Conservation (phyloP, 2,888 invertebrate species). For the Carpatolechia fugitivella region DNA sequence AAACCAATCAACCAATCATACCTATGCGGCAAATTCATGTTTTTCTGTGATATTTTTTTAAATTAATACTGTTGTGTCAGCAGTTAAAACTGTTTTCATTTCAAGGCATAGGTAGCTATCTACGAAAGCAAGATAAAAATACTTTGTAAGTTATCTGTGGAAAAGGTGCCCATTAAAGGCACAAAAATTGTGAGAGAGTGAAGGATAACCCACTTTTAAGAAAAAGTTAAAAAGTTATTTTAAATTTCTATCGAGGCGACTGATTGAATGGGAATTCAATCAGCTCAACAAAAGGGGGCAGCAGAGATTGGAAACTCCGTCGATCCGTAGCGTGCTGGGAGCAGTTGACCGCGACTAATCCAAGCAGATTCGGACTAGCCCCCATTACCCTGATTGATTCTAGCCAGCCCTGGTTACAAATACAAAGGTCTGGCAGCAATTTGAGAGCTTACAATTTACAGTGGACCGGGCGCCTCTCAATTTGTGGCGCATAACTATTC, state of each 20-base stretch:
- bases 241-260: not conserved
- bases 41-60: no score
- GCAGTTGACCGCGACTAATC: slow-evolving; percentile 61
- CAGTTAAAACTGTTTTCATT: no score
- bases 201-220: not conserved
- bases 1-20: no score
- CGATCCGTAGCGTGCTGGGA: slow-evolving; percentile 31
- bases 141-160: no score
- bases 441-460: slow-evolving; percentile 71
- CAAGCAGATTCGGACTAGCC: slow-evolving; percentile 64
- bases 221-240: not conserved
- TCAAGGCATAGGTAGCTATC: no score
- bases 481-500: slow-evolving; percentile 45
- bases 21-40: no score
- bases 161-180: no score
- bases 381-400: slow-evolving; percentile 75
- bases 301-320: slow-evolving; percentile 47
- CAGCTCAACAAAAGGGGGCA: slow-evolving; percentile 47
- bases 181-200: no score
- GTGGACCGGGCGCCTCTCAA: slow-evolving; percentile 59
- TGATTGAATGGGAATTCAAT: slow-evolving; percentile 38
- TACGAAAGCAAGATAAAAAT: no score
- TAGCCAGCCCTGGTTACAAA: slow-evolving; percentile 63
- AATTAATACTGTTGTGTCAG: no score
- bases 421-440: slow-evolving; percentile 69